Base-by-base conservation (phyloP, 2,113 vertebrate genomes). In the Petromus typicus region DNA sequence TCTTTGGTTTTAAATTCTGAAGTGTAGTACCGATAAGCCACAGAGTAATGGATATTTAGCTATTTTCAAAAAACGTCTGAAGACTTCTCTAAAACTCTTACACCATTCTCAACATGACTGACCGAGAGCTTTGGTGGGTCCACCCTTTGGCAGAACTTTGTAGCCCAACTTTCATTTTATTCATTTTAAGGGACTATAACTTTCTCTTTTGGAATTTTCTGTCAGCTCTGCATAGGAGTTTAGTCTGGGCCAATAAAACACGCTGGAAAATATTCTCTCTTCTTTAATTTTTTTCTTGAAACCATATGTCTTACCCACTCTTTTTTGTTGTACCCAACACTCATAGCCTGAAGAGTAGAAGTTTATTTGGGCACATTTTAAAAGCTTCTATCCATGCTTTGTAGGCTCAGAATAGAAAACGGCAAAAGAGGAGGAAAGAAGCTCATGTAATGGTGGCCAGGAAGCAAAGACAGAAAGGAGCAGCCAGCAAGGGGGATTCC, bases 1-100 rank as follows among this genome's bases (percentile, higher is more conserved):
- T 92, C 71, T 86, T 90, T 95, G 66, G 56, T 67, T 79, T 83
- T 86, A 90, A 89, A 61, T 54, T 82, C 30, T 13, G 67, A 89
- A 25, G 32, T 67, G 3, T 83, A 76, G 22, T 17, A 86, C 22
- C 86, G 37, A 25, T 27, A 8, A 59, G 37, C 59, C 66, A 76
- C 59, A 82, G 30, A 82, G 30, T 56, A 94, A 93, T 40, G 43
- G 51, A 32, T 61, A n/a, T 37, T 69, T 48, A 71, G 14, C 59
- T 90, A 57, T 59, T 79, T 43, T 51, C 25, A 73, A 81, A 63
- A n/a, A 89, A 71, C 16, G 23, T 32, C 17, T 34, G 22, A 30
- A 79, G 48, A 64, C 7, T 71, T 94, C 61, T 75, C 30, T 79
- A 57, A 80, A 95, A 51, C 5, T n/a, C 32, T 57, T 67, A 18